Percentiles rank a stretch among this genome's conserved stretches.
Conservation (phyloP, 2,888 invertebrate genomes). For the Bembecia ichneumoniformis region DNA sequence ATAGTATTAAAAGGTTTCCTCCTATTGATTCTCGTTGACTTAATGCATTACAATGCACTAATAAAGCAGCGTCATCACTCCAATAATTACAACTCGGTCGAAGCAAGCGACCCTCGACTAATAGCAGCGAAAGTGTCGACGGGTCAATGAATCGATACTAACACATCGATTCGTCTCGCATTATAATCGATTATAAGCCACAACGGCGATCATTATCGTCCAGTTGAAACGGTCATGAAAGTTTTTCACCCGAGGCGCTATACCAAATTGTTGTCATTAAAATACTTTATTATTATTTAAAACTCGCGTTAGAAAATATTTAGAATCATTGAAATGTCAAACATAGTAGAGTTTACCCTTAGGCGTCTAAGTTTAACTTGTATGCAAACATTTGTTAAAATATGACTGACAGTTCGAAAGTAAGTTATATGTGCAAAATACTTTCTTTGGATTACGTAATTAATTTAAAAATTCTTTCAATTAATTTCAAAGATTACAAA, state of each 20-base stretch:
- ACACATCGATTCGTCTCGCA: conserved; percentile 31
- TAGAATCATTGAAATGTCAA: not conserved
- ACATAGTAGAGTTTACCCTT: not conserved
- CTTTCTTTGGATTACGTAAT: no score
- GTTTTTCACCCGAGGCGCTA: conserved; percentile 16
- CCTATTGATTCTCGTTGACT: not conserved
- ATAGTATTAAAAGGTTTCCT: no score
- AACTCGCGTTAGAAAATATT: not conserved
- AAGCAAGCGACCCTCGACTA: not conserved
- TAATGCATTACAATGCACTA: not conserved
- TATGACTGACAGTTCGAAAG: no score
- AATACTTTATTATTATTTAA: not conserved
- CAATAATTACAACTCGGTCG: not conserved
- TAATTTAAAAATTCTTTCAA: no score
- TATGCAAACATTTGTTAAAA: no score
- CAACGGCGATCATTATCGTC: conserved; percentile 25
- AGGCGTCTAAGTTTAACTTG: not conserved
- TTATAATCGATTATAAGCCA: conserved; percentile 28
- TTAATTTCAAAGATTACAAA: no score
- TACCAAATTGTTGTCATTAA: not conserved
- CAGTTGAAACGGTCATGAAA: conserved; percentile 11
- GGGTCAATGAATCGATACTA: conserved; percentile 23
- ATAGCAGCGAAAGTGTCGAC: conserved; percentile 31
- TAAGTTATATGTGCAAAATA: no score
- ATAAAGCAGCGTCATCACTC: not conserved